Base-by-base conservation (phyloP, 1,140 invertebrate species). In the Pseudomyrmex gracilis region DNA sequence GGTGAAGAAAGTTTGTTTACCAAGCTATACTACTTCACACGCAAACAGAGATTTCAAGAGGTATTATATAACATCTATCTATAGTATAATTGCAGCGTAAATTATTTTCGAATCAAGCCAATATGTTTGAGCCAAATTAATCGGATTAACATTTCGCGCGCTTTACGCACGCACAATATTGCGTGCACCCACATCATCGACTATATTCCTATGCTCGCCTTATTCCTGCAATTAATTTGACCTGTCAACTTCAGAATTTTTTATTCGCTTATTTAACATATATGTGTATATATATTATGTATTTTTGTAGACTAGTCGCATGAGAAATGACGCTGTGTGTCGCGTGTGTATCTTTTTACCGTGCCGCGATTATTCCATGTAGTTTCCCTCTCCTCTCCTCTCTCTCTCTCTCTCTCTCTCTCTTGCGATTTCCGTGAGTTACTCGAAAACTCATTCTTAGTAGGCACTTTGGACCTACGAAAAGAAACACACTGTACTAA, bases 401-500 rank as follows among this genome's bases (percentile, higher is more conserved):
- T 34, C 24, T 34, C 24, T 45, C 51, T 63, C 17, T 8, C 43
- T 57, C 76, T 47, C 57, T 17, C 20, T 12, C 43, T 57, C 34
- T 47, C 17, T 34, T n/a, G 43, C 76, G 43, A 80, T 80, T 47
- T 68, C 20, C 24, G 47, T 60, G 47, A 73, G 43, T 60, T 49
- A 67, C 73, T 68, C 47, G 20, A 58, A 53, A 45, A 80, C 70
- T 80, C 66, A 80, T 80, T 80, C 76, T 80, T 80, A 80, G 53
- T 78, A 78, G 53, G 73, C 73, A 83, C 73, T 83, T 85, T 51
- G 47, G n/a, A 13, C 43, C 71, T 63, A 17, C 47, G 43, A 10
- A 53, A 64, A 83, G 66, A 86, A 84, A 58, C 58, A 20, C 34
- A 34, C 34, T 34, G 24, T 64, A 22, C 68, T 68, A 80, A 60